phyloP scores from a whole-genome alignment of 2,888 invertebrate species.

The Troides aeacus region DNA sequence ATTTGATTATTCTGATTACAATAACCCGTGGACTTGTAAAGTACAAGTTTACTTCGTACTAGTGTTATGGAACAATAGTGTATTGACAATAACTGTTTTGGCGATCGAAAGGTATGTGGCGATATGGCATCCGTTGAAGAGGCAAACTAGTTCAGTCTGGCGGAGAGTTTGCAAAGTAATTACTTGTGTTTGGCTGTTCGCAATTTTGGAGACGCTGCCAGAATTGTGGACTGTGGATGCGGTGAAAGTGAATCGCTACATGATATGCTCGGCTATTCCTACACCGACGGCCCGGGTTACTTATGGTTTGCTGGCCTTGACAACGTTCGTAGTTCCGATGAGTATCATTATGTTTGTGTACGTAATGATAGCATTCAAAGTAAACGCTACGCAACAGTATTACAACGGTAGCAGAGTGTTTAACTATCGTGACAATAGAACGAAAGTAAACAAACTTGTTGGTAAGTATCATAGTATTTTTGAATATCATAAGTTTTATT shows the following conservation, averaged over 20 bases:
- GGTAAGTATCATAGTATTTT: conserved; percentile 28
- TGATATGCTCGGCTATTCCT: conserved; percentile 36
- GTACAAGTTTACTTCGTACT: conserved; percentile 36
- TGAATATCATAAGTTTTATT: not conserved
- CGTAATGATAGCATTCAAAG: conserved; percentile 40
- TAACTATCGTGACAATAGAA: conserved; percentile 39
- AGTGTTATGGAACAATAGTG: conserved; percentile 39
- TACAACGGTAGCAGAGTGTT: conserved; percentile 35
- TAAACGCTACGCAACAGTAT: conserved; percentile 37
- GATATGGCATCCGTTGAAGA: conserved; percentile 40
- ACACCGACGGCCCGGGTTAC: conserved; percentile 32
- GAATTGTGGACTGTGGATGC: too few relatives aligned
- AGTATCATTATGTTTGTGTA: conserved; percentile 41
- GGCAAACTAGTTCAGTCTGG: conserved; percentile 29
- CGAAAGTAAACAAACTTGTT: conserved; percentile 44
- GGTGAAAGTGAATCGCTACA: conserved; percentile 31
- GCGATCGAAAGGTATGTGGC: conserved; percentile 41
- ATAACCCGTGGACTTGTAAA: conserved; percentile 33
- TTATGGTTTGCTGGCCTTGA: conserved; percentile 33
- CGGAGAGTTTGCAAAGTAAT: conserved; percentile 34
- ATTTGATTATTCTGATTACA: too few relatives aligned
- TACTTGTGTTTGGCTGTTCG: conserved; percentile 38
- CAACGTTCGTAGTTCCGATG: conserved; percentile 41
- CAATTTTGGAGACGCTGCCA: conserved; percentile 39
- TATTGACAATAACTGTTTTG: conserved; percentile 40